phyloP scores from a whole-genome alignment of 2,797 vertebrate species.

The Tokudaia muenninki region DNA sequence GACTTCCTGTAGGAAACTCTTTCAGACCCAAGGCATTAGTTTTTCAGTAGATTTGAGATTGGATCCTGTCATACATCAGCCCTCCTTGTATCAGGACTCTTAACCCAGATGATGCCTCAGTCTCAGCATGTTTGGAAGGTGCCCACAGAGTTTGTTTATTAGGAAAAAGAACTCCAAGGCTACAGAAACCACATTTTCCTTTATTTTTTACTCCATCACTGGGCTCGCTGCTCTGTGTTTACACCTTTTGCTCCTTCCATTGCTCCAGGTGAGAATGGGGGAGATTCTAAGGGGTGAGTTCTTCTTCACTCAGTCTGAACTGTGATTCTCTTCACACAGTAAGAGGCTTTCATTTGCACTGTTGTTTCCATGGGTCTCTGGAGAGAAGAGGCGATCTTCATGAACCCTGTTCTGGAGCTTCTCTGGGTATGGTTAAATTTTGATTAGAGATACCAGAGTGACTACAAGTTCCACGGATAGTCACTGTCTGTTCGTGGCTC shows the following conservation, averaged over 20 bases:
- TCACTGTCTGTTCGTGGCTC: background rate
- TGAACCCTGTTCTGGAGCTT: background rate
- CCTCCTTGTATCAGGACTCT: background rate
- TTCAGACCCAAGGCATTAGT: background rate
- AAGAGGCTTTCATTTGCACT: background rate
- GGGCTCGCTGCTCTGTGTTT: background rate
- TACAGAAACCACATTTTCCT: background rate
- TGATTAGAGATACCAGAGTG: background rate
- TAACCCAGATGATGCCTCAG: background rate
- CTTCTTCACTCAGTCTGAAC: background rate
- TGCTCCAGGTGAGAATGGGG: constrained; percentile 1
- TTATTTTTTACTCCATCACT: background rate
- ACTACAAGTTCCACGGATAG: background rate
- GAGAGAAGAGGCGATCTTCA: background rate
- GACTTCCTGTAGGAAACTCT: background rate
- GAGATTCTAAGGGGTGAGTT: no score
- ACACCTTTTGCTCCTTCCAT: background rate
- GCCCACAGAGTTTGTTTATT: background rate
- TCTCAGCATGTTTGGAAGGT: background rate
- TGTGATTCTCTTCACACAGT: background rate
- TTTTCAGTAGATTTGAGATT: background rate
- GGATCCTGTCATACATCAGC: background rate
- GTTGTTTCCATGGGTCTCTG: background rate
- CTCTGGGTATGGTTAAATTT: background rate
- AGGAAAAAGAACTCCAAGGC: background rate